These are phyloP conservation scores for Gryllus bimaculatus DNA, from an alignment of 1,140 invertebrate species.

Conservation along the genomic window DNA sequence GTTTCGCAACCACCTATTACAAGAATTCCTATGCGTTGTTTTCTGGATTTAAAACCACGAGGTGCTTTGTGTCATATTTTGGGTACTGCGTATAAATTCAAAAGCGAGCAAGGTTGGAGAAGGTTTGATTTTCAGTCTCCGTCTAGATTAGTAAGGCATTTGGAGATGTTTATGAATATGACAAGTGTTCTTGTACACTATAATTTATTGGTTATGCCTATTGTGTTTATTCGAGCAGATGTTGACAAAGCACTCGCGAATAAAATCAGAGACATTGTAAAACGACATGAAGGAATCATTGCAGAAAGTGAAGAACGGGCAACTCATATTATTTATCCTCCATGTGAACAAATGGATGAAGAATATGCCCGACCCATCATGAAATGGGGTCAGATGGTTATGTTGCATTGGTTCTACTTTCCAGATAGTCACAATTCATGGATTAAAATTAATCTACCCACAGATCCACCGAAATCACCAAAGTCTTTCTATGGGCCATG, in stretches of 20 bases:
- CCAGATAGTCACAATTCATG: conserved; percentile 89
- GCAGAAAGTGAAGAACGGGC: conserved; percentile 77
- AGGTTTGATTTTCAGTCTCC: conserved; percentile 76
- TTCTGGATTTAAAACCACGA: conserved; percentile 89
- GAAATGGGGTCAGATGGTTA: conserved; percentile 66
- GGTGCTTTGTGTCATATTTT: conserved; percentile 88
- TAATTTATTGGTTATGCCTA: conserved; percentile 68
- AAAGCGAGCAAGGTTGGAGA: conserved; percentile 89
- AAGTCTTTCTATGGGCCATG: conserved; percentile 35
- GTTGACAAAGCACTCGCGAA: conserved; percentile 74
- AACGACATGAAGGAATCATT: conserved; percentile 72
- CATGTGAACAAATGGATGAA: conserved; percentile 73
- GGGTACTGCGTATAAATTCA: conserved; percentile 88
- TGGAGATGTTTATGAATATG: conserved; percentile 89
- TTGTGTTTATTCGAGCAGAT: conserved; percentile 71
- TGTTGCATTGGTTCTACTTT: conserved; percentile 91
- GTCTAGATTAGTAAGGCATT: conserved; percentile 80
- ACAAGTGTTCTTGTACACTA: conserved; percentile 75
- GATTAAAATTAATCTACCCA: conserved; percentile 56
- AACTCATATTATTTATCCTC: conserved; percentile 83
- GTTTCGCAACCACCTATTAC: conserved; percentile 73
- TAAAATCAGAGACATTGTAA: conserved; percentile 82
- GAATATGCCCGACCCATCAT: conserved; percentile 85
- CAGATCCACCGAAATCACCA: conserved; percentile 40
- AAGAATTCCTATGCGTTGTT: conserved; percentile 81